These are phyloP conservation scores for Neosalanx taihuensis DNA, from an alignment of 2,797 vertebrate species.

Conservation along the genomic window DNA sequence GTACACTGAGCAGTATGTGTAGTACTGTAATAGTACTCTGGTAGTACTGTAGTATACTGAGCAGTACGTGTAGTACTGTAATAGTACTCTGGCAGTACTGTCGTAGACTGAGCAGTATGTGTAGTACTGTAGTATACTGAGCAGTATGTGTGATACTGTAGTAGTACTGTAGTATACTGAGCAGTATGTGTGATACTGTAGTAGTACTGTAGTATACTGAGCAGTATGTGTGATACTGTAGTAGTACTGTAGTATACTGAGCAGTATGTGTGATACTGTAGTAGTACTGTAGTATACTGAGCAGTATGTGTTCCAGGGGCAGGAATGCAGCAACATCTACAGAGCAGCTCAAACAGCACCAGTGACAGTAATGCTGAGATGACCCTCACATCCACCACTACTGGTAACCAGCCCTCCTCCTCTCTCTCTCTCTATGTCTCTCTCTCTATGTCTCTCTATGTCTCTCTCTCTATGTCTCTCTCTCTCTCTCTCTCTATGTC, in stretches of 20 bases:
- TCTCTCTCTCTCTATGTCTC: too few species aligned
- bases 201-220: background rate
- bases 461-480: background rate
- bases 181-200: background rate
- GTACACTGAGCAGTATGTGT: too few species aligned
- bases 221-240: background rate
- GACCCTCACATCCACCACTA: constrained; percentile 89
- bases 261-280: too few species aligned
- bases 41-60: too few species aligned
- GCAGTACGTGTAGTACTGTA: too few species aligned
- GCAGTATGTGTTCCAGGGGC: constrained; percentile 70
- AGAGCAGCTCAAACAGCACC: constrained; percentile 82
- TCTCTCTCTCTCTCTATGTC: background rate
- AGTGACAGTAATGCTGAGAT: constrained; percentile 90
- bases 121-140: too few species aligned
- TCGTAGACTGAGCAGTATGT: too few species aligned
- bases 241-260: background rate
- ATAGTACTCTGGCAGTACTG: too few species aligned
- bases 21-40: too few species aligned
- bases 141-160: too few species aligned
- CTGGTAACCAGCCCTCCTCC: constrained; percentile 70
- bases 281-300: background rate
- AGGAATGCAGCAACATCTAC: constrained; percentile 90
- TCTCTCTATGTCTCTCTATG: too few species aligned
- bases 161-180: too few species aligned